Percentiles rank a stretch among this genome's conserved stretches.
Evolutionary conservation across 1,140 invertebrate species (phyloP).

Genomic region (Agrilus planipennis): DNA sequence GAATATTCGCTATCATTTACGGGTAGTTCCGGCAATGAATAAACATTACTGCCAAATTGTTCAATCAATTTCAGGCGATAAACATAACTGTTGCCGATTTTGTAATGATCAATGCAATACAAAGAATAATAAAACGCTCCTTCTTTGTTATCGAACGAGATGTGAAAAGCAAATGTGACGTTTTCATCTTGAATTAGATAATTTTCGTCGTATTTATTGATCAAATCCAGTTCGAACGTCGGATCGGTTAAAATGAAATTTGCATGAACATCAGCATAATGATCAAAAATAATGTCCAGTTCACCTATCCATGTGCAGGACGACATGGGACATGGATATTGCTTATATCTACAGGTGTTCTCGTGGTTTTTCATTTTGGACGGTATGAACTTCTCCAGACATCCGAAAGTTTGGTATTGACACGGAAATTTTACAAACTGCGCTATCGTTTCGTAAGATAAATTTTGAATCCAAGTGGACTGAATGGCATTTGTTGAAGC

Average conservation of each 20-base stretch:
- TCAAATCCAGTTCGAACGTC: conserved; percentile 17
- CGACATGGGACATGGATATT: conserved; percentile 15
- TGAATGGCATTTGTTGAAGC: conserved; percentile 9
- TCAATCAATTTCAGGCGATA: conserved; percentile 13
- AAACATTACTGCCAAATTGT: conserved; percentile 5
- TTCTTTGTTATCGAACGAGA: conserved; percentile 13
- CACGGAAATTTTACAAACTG: conserved; percentile 17
- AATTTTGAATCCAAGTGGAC: conserved; percentile 2
- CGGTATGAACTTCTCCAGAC: conserved; percentile 11
- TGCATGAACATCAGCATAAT: conserved; percentile 15
- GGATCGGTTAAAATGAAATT: conserved; percentile 8
- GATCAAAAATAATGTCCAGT: conserved; percentile 11
- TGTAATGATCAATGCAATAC: background rate
- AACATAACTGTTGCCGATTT: conserved; percentile 5
- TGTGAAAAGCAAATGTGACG: conserved; percentile 17
- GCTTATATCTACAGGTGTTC: conserved; percentile 9
- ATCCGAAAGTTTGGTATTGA: conserved; percentile 12
- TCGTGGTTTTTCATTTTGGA: conserved; percentile 15
- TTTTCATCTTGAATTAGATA: conserved; percentile 13
- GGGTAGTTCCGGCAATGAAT: conserved; percentile 2
- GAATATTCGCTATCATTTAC: conserved; percentile 6
- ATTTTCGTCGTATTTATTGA: conserved; percentile 14
- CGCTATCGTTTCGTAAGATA: conserved; percentile 15
- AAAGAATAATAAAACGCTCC: conserved; percentile 5
- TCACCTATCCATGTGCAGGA: conserved; percentile 14